Evolutionary conservation across 2,113 vertebrate genomes (phyloP), one percentile per base, ranked within the genome.

Genomic region (Ceuthmochares aereus): DNA sequence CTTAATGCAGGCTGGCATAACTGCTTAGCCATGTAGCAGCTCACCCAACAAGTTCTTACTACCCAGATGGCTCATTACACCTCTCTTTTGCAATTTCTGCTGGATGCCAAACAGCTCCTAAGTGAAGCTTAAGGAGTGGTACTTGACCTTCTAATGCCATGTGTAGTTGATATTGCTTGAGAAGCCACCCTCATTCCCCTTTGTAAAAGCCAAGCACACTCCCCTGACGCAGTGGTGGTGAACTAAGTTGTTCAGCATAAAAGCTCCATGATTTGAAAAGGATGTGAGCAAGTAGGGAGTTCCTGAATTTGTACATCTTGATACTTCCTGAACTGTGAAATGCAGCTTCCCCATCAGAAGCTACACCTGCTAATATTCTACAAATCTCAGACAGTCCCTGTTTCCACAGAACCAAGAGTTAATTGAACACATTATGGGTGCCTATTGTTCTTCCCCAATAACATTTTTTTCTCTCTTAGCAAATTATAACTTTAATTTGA

Each of bases 1-100:
- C 58, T 93, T 75, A 84, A 90, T 1, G 2, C 5, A 0, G 85
- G 79, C 75, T 93, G 92, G 78, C 73, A 77, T 74, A 94, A 89
- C 36, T n/a, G 66, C 72, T 96, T 86, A 77, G 73, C 72, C 84
- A 68, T 13, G 58, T 64, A 90, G 73, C 68, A 93, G 62, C 83
- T 96, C 95, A 92, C 90, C 69, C 83, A 81, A 75, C 45, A 95
- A 68, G 56, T 92, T 95, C 83, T 75, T 75, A 84, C 56, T 52
- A 78, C 59, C 68, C 83, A 92, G 73, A 96, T 85, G 93, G 87
- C 72, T 94, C 82, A 86, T 96, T 94, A 90, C 83, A 92, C 88
- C 75, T 84, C 92, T 92, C 83, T 91, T 52, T 22, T 77, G 55
- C 27, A 47, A 77, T 63, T 37, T 87, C 89, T 89, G 40, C 64